Evolutionary conservation across 2,797 vertebrate species (phyloP).

Genomic region (Argentina silus): DNA sequence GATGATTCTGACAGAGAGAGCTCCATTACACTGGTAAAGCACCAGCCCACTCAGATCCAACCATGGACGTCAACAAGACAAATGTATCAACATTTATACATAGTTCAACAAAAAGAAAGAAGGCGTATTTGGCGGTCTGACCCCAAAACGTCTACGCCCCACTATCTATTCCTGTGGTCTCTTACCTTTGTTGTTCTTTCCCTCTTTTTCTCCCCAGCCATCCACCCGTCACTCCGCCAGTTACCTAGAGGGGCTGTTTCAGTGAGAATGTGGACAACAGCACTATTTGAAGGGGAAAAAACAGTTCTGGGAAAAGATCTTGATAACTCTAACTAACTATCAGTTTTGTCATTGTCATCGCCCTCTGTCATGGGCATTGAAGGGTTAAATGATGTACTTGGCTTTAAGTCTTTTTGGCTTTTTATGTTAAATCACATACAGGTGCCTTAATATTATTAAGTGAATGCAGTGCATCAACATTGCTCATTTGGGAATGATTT

Average conservation of each 20-base stretch:
- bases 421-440: neutral
- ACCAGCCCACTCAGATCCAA: neutral
- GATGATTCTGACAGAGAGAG: constrained; percentile 51
- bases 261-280: constrained; percentile 21
- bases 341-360: neutral
- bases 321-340: neutral
- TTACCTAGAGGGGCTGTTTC: constrained; percentile 78
- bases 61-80: neutral
- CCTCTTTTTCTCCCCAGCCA: constrained; percentile 54
- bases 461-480: too few species aligned
- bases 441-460: constrained; percentile 7
- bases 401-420: too few species aligned
- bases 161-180: neutral
- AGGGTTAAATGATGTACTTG: neutral
- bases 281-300: neutral
- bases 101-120: neutral
- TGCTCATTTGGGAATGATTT: too few species aligned
- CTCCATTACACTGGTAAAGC: constrained; percentile 56
- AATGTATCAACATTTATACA: neutral
- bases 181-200: constrained; percentile 4
- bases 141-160: neutral
- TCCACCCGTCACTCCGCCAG: constrained; percentile 66
- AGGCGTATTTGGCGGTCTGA: neutral
- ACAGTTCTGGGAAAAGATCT: neutral
- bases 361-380: neutral